These are phyloP conservation scores for Pluvialis apricaria DNA, from an alignment of 2,113 vertebrate genomes.

Conservation along the genomic window DNA sequence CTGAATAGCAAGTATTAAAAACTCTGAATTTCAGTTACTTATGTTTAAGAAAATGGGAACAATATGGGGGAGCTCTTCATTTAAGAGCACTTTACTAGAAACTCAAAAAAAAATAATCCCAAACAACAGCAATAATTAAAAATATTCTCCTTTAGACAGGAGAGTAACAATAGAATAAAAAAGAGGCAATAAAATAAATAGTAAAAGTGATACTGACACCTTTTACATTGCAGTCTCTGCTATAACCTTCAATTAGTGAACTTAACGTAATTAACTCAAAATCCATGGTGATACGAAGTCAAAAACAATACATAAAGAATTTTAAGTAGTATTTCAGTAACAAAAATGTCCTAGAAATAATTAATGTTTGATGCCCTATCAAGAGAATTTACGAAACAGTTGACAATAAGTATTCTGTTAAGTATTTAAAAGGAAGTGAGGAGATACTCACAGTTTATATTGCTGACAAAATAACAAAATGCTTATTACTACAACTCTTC, in stretches of 20 bases:
- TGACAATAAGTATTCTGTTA: not conserved
- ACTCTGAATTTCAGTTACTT: not conserved
- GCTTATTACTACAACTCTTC: not conserved
- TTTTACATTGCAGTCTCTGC: not conserved
- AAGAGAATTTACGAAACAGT: not conserved
- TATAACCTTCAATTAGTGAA: not conserved
- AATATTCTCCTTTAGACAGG: not conserved
- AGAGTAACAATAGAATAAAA: not conserved
- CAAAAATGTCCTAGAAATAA: not conserved
- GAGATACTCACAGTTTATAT: not conserved
- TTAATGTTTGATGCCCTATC: not conserved
- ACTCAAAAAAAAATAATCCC: not conserved
- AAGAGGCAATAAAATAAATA: not conserved
- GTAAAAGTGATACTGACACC: not conserved
- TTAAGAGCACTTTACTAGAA: not conserved
- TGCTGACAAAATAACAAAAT: not conserved
- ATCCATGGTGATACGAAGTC: not conserved
- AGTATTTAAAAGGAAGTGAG: not conserved
- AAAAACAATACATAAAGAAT: not conserved
- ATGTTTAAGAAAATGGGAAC: not conserved
- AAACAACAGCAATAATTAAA: not conserved
- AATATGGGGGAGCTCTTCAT: not conserved
- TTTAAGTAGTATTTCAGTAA: not conserved
- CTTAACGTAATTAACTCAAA: not conserved
- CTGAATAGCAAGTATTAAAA: not conserved